phyloP scores from a whole-genome alignment of 1,140 invertebrate species.

The Drosophila parabipectinata region DNA sequence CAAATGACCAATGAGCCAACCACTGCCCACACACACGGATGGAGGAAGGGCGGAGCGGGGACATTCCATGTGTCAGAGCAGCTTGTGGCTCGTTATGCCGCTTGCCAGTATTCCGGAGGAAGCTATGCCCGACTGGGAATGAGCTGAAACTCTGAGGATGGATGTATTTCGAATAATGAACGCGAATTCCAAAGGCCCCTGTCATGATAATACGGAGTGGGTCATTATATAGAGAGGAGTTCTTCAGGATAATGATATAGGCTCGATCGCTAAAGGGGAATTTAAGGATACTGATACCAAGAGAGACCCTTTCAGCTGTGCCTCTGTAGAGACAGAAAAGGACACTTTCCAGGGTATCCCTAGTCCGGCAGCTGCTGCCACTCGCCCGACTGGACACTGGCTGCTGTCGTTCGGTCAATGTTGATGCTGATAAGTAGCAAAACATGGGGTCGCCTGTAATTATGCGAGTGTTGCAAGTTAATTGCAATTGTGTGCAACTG shows the following conservation, averaged over 20 bases:
- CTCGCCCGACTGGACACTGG: background rate
- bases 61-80: slow-evolving; percentile 44
- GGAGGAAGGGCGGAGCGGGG: background rate
- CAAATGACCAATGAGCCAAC: slow-evolving; percentile 77
- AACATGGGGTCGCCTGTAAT: slow-evolving; percentile 83
- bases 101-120: background rate
- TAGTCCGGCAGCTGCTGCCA: background rate
- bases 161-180: no score
- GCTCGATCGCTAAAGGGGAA: no score
- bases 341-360: slow-evolving; percentile 7
- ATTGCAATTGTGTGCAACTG: slow-evolving; percentile 84
- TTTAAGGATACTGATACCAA: no score
- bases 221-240: no score
- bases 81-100: slow-evolving; percentile 37
- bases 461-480: slow-evolving; percentile 84
- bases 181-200: no score
- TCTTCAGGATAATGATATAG: no score
- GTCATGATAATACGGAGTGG: no score
- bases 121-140: slow-evolving; percentile 3
- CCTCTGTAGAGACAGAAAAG: no score
- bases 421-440: slow-evolving; percentile 83
- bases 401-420: slow-evolving; percentile 61
- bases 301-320: no score
- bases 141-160: no score
- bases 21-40: slow-evolving; percentile 48